Conservation (phyloP, 2,888 invertebrate species). For the Cryptus viduatorius region DNA sequence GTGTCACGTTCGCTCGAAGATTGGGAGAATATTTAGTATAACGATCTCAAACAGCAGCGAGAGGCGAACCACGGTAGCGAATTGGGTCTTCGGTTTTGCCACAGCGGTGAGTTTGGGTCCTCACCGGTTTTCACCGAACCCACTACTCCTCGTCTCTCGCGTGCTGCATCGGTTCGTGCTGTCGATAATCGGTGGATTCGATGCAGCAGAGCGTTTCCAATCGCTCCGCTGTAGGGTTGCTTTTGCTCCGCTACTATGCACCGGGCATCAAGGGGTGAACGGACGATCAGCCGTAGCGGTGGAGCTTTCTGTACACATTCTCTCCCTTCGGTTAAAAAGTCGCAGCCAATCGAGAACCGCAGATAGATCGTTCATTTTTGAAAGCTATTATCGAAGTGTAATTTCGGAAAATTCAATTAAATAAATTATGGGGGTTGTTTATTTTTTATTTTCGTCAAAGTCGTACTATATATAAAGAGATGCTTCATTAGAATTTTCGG, state of each 20-base stretch:
- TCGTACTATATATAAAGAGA: too few relatives aligned
- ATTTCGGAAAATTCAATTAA: neutral
- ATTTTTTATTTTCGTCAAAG: too few relatives aligned
- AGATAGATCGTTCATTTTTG: neutral
- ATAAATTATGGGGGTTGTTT: neutral
- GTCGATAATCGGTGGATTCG: conserved; percentile 58
- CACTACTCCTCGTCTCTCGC: conserved; percentile 28
- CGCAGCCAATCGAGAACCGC: neutral
- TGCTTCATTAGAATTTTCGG: too few relatives aligned
- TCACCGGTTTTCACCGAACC: conserved; percentile 26
- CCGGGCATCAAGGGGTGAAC: conserved; percentile 7
- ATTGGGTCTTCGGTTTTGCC: conserved; percentile 36
- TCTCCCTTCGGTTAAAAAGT: neutral
- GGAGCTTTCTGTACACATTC: neutral
- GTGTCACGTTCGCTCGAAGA: conserved; percentile 67
- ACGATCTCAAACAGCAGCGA: conserved; percentile 39
- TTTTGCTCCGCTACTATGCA: conserved; percentile 14
- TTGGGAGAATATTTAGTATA: conserved; percentile 55
- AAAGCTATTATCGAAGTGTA: neutral
- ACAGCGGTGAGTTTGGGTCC: conserved; percentile 26
- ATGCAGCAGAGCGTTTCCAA: conserved; percentile 35
- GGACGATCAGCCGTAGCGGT: conserved; percentile 4
- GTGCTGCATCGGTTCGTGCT: conserved; percentile 43
- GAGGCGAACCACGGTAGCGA: conserved; percentile 15
- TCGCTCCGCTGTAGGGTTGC: neutral